Evolutionary conservation across 2,888 invertebrate species (phyloP).

Genomic region (Drosophila suboccidentalis): DNA sequence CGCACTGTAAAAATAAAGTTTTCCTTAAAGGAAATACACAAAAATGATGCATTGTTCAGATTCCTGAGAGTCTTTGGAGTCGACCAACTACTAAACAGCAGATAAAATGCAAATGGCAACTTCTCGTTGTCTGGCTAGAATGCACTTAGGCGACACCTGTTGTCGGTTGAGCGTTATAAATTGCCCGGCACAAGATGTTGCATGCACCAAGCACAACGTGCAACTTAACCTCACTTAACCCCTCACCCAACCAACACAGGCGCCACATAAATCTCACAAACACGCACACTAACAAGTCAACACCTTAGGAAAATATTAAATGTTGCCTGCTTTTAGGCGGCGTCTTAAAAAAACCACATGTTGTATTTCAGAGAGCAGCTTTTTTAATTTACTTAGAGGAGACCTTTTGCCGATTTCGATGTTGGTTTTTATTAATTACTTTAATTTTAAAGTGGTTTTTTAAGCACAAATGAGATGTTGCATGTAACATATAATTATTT

Average conservation of each 20-base stretch:
- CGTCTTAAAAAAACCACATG: background rate
- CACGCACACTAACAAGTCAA: conserved; percentile 5
- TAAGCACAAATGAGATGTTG: too few relatives aligned
- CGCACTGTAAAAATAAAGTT: conserved; percentile 17
- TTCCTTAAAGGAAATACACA: conserved; percentile 2
- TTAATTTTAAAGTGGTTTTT: too few relatives aligned
- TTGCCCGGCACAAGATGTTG: conserved; percentile 28
- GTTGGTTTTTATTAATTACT: too few relatives aligned
- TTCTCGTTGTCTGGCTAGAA: conserved; percentile 12
- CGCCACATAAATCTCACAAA: conserved; percentile 38
- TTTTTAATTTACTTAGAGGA: background rate
- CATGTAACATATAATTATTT: background rate
- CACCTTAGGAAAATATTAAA: background rate
- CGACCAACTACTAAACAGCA: conserved; percentile 1
- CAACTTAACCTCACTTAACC: conserved; percentile 29
- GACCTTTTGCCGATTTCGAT: background rate
- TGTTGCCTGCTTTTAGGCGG: conserved; percentile 39
- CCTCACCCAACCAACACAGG: conserved; percentile 5
- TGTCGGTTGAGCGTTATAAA: conserved; percentile 17
- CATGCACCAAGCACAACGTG: conserved; percentile 26
- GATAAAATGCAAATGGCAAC: conserved; percentile 34
- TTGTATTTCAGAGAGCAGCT: background rate
- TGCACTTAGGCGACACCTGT: conserved; percentile 48
- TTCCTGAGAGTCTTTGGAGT: background rate
- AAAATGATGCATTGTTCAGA: conserved; percentile 39